phyloP scores from a whole-genome alignment of 2,888 invertebrate species.

The Amphipyra tragopoginis region DNA sequence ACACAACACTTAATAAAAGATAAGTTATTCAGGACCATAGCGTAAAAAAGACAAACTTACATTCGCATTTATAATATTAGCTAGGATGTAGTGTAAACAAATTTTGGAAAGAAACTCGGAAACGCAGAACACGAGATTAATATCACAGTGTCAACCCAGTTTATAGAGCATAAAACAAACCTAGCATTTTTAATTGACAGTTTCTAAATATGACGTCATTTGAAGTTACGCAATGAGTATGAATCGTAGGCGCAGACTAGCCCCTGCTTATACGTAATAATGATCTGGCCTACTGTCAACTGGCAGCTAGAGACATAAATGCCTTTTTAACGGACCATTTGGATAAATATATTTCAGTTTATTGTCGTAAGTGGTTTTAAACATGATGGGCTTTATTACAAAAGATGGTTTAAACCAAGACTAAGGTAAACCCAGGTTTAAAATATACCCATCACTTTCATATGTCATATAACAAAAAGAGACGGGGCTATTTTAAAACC shows the following conservation, averaged over 20 bases:
- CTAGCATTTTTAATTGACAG: constrained; percentile 43
- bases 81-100: too few species aligned
- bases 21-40: too few species aligned
- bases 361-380: background rate
- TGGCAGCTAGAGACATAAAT: background rate
- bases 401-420: too few species aligned
- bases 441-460: too few species aligned
- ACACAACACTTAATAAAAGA: too few species aligned
- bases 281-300: constrained; percentile 36
- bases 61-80: too few species aligned
- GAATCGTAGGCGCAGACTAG: constrained; percentile 34
- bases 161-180: constrained; percentile 16
- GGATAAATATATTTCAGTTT: background rate
- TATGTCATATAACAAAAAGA: too few species aligned
- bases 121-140: constrained; percentile 10
- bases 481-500: too few species aligned
- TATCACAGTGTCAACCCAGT: constrained; percentile 26
- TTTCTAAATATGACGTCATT: constrained; percentile 50
- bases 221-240: constrained; percentile 41
- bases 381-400: too few species aligned
- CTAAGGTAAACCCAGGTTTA: too few species aligned
- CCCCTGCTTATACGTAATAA: constrained; percentile 40
- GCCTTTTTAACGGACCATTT: background rate
- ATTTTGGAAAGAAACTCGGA: constrained; percentile 3
- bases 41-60: too few species aligned